Evolutionary conservation across 2,888 invertebrate genomes (phyloP), one percentile per base, ranked within the genome.

Genomic region (Diarsia mendica): DNA sequence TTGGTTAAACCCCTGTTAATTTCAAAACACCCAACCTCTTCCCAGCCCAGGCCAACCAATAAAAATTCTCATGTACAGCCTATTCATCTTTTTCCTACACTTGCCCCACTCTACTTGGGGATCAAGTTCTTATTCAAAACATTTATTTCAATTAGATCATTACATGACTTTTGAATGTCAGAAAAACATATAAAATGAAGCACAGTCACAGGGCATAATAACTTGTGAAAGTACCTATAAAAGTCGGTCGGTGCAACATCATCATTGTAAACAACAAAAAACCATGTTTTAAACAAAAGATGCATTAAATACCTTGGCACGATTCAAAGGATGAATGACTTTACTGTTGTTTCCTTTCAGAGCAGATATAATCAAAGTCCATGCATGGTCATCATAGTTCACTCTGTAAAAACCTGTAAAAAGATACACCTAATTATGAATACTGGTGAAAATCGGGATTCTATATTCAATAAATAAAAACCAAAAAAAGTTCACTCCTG

Each of bases 261-360:
- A 13, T n/a, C 2, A 23, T 10, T n/a, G 13, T n/a, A 23, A 23
- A 23, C 13, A 23, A 55, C 11, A 55, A 20, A 51, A n/a, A 9
- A 20, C 1, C 0, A 20, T 15, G 39, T 39, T 39, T 6, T 48
- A 48, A 48, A 5, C 20, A 51, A n/a, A 23, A 58, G 6, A 23
- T 46, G 46, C 20, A 60, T 60, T 33, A 46, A 49, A 46, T 85
- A 98, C 95, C 94, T 98, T 98, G 1, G 98, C 98, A 88, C 98
- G 96, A 91, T 98, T 98, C 1, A 98, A 89, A 72, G 97, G 95
- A 88, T 97, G 97, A 75, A 98, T 97, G 5, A 89, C 89, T 69
- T 90, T 88, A 51, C 97, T 96, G 28, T 93, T 82, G 44, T 95
- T 93, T 2, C 89, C 90, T 79, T 94, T 94, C 5, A 97, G 89